These are phyloP conservation scores for Polydrusus cervinus DNA, from an alignment of 2,888 invertebrate species.

Conservation along the genomic window DNA sequence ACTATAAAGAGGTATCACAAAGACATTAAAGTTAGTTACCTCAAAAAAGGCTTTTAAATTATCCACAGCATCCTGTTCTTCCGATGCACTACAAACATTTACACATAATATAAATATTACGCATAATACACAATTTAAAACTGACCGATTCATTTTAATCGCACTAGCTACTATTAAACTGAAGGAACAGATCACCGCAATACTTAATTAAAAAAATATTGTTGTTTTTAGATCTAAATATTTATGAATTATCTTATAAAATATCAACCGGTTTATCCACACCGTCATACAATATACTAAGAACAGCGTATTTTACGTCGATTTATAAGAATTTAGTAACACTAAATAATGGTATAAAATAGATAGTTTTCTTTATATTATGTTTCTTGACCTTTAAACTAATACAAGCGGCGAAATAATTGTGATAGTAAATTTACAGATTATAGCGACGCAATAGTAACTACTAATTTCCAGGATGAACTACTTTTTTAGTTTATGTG, in stretches of 20 bases:
- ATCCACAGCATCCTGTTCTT: neutral
- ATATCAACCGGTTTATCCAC: neutral
- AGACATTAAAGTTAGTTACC: neutral
- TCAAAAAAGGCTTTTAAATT: neutral
- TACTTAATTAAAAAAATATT: no score
- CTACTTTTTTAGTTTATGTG: no score
- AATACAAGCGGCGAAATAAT: no score
- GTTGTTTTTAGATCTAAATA: no score
- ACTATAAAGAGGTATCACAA: no score
- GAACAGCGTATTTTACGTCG: neutral
- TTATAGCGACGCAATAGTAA: no score
- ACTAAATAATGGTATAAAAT: no score
- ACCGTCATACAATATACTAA: neutral
- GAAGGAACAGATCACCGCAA: neutral
- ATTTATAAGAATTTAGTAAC: no score
- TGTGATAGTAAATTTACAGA: no score
- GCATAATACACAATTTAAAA: neutral
- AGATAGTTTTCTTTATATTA: no score
- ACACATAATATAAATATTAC: neutral
- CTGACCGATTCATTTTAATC: neutral
- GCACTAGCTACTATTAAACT: neutral
- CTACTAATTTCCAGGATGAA: no score
- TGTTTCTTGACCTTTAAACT: neutral
- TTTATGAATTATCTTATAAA: neutral
- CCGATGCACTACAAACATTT: neutral